Evolutionary conservation across 2,888 invertebrate species (phyloP), one percentile per base, ranked within the genome.

Genomic region (Pristionchus maxplancki): DNA sequence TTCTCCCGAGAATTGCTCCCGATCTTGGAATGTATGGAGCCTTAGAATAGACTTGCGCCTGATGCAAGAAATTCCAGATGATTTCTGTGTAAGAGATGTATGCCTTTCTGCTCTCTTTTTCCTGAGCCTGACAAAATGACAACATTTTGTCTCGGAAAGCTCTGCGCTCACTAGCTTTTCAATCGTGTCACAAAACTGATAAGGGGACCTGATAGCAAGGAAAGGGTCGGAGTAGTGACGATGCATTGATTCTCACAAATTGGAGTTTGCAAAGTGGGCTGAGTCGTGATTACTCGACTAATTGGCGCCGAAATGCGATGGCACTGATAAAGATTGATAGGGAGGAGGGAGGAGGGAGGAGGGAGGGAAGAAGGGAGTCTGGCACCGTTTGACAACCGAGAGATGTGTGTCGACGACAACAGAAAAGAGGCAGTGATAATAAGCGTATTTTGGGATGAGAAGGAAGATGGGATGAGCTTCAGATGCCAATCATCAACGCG

Each of bases 101-200:
- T 20, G 58, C 24, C 6, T n/a, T n/a, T 8, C 58, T 58, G 24
- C 1, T 8, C 58, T 31, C 20, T 31, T 64, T 31, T 31, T 17
- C 64, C 64, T 64, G 31, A 31, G 15, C 31, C 64, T 64, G 64
- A 64, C 64, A 64, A 64, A 64, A 64, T 64, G 64, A 64, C 64
- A 64, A 13, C 11, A 64, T 64, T 64, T 31, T 31, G 31, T 64
- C 31, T 13, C 17, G 34, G 17, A 31, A 64, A 28, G 31, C 8
- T 31, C 44, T 15, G 2, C 20, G 0, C 11, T 64, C 64, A 0
- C 15, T 11, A 20, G 71, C n/a, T 40, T 44, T 20, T 48, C 44
- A 17, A 28, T 50, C 28, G 37, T 71, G 71, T 9, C 48, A 48
- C 4, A 81, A 71, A 17, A 48, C 28, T 28, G 81, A 81, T 44